These are phyloP conservation scores for Anas georgica DNA, from an alignment of 2,797 vertebrate species.

Conservation along the genomic window DNA sequence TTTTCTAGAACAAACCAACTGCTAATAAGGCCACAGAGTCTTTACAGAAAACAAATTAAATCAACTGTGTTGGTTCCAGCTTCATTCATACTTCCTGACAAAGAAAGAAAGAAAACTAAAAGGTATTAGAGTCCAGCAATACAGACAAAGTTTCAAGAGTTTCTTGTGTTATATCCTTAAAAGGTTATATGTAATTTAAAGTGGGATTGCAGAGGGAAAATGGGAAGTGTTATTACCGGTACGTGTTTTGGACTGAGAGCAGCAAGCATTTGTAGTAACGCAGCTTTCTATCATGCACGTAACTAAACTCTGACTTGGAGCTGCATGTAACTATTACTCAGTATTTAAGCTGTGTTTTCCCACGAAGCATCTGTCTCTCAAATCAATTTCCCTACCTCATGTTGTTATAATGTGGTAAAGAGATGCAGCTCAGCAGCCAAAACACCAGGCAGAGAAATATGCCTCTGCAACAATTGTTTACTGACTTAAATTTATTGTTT, in stretches of 20 bases:
- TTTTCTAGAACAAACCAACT: not conserved
- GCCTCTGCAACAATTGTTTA: not conserved
- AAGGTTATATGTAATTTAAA: not conserved
- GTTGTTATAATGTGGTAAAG: not conserved
- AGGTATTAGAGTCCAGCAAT: not conserved
- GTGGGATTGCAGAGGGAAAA: not conserved
- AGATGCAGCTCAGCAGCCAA: not conserved
- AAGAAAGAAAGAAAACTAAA: not conserved
- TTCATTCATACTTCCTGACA: too few species aligned
- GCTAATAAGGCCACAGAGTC: too few species aligned
- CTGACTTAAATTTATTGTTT: not conserved
- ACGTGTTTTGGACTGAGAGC: not conserved
- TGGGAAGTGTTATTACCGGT: not conserved
- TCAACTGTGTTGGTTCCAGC: not conserved
- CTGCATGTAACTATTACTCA: not conserved
- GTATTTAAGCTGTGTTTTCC: not conserved
- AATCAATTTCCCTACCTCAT: not conserved
- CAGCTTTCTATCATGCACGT: rapidly evolving
- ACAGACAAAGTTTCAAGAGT: not conserved
- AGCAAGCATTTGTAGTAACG: not conserved
- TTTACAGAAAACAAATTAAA: not conserved
- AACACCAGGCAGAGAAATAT: not conserved
- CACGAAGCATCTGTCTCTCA: not conserved
- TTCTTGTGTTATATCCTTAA: not conserved
- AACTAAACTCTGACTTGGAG: not conserved